Evolutionary conservation across 2,113 vertebrate species (phyloP).

Genomic region (Oncorhynchus keta): DNA sequence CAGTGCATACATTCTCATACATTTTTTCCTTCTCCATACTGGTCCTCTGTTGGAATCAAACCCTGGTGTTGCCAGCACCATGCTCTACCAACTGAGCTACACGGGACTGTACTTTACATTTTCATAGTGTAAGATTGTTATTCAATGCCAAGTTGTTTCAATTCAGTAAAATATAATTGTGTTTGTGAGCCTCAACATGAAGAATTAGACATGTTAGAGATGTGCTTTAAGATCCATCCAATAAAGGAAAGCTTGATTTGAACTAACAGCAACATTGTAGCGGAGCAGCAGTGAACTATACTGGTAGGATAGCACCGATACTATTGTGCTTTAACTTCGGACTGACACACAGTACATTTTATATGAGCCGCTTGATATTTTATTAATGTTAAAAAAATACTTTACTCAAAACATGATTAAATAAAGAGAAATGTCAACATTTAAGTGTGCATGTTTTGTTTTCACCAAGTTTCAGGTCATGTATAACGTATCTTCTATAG

Average conservation of each 20-base stretch:
- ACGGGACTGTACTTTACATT: conserved; percentile 7
- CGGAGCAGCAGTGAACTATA: conserved; percentile 48
- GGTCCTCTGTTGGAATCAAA: too few relatives aligned
- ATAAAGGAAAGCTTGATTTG: background rate
- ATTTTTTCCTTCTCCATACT: too few relatives aligned
- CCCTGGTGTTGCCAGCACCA: too few relatives aligned
- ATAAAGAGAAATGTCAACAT: conserved; percentile 42
- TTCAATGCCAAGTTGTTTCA: conserved; percentile 21
- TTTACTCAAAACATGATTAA: conserved; percentile 36
- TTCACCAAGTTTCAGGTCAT: background rate
- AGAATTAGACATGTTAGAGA: background rate
- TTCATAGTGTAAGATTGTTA: conserved; percentile 14
- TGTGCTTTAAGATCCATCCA: background rate
- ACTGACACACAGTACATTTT: background rate
- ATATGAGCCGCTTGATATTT: conserved; percentile 44
- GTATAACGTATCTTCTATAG: background rate
- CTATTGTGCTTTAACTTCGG: background rate
- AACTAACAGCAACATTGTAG: conserved; percentile 13
- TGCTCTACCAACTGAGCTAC: too few relatives aligned
- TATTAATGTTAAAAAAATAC: conserved; percentile 46
- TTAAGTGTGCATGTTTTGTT: conserved; percentile 19
- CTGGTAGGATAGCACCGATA: conserved; percentile 33
- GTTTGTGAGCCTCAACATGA: conserved; percentile 5
- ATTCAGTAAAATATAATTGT: conserved; percentile 1
- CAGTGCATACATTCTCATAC: too few relatives aligned